phyloP scores from a whole-genome alignment of 2,888 invertebrate genomes.

The Sinelater perroti region DNA sequence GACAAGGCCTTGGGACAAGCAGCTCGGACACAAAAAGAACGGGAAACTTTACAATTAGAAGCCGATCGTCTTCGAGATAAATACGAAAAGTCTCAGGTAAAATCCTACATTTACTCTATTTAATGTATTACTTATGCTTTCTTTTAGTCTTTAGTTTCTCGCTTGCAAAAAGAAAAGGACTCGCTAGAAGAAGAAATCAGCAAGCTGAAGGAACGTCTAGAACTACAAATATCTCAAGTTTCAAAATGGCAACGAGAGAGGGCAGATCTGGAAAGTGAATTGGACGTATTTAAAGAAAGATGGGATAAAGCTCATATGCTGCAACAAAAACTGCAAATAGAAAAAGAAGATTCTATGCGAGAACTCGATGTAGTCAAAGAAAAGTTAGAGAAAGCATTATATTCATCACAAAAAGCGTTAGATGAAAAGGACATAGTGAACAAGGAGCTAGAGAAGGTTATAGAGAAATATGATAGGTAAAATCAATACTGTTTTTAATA shows the following conservation, averaged over 20 bases:
- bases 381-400: constrained; percentile 87
- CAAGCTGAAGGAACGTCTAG: constrained; percentile 82
- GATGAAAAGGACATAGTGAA: constrained; percentile 89
- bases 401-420: constrained; percentile 81
- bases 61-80: constrained; percentile 88
- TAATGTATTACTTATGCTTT: constrained; percentile 27
- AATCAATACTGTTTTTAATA: constrained; percentile 21
- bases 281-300: constrained; percentile 86
- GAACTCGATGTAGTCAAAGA: constrained; percentile 89
- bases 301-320: constrained; percentile 87
- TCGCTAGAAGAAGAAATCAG: constrained; percentile 82
- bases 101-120: background rate
- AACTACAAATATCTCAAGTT: constrained; percentile 82
- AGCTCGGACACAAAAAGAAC: constrained; percentile 87
- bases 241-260: constrained; percentile 85
- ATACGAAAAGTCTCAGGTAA: constrained; percentile 87
- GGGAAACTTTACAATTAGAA: constrained; percentile 84
- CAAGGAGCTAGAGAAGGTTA: constrained; percentile 91
- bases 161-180: constrained; percentile 90
- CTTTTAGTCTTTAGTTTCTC: constrained; percentile 73
- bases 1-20: constrained; percentile 90
- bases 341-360: constrained; percentile 84
- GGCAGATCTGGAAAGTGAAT: constrained; percentile 84
- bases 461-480: constrained; percentile 91
- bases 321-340: constrained; percentile 87